Evolutionary conservation across 2,888 invertebrate species (phyloP).

Genomic region (Cerastoderma edule): DNA sequence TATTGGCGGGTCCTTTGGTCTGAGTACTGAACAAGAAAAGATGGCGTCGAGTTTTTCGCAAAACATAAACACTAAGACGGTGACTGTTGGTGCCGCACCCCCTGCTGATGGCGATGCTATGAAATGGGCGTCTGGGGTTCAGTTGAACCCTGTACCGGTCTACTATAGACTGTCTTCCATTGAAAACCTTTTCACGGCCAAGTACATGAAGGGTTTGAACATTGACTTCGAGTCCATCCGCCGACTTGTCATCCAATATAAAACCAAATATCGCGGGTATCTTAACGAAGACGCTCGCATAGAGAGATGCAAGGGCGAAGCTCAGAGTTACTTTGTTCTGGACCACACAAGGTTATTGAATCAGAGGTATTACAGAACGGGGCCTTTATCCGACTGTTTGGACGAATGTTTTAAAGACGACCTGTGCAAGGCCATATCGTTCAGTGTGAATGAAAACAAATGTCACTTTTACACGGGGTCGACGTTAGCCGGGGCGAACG

Average conservation of each 20-base stretch:
- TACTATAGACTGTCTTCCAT: conserved; percentile 33
- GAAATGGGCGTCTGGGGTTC: conserved; percentile 44
- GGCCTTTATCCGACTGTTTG: neutral
- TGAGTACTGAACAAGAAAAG: conserved; percentile 23
- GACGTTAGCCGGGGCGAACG: neutral
- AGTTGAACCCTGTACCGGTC: conserved; percentile 40
- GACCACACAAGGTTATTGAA: neutral
- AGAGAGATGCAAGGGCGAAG: neutral
- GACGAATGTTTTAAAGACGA: conserved; percentile 2
- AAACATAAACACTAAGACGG: conserved; percentile 34
- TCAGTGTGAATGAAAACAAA: neutral
- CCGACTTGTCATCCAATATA: conserved; percentile 16
- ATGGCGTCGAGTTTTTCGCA: conserved; percentile 25
- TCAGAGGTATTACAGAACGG: neutral
- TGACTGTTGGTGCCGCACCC: conserved; percentile 42
- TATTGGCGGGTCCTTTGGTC: conserved; percentile 29
- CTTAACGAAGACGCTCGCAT: conserved; percentile 12
- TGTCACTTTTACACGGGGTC: neutral
- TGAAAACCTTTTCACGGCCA: conserved; percentile 37
- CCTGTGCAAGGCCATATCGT: neutral
- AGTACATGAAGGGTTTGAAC: conserved; percentile 30
- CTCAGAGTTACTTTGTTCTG: neutral
- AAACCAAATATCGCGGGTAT: conserved; percentile 20
- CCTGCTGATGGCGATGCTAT: conserved; percentile 44
- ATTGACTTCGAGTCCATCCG: conserved; percentile 28